Conservation (phyloP, 1,140 invertebrate species). For the Tigriopus japonicus region DNA sequence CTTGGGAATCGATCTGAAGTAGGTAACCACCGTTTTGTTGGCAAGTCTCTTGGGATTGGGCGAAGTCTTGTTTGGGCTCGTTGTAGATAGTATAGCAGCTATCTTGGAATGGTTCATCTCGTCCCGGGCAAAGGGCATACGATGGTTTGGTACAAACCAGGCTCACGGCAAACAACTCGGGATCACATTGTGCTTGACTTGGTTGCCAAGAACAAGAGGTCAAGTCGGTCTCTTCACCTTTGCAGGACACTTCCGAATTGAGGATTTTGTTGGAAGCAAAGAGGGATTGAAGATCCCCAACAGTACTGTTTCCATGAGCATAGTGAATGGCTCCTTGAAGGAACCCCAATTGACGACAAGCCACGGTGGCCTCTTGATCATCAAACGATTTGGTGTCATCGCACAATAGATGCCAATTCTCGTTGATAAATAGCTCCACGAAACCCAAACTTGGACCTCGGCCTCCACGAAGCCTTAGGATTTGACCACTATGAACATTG, state of each 20-base stretch:
- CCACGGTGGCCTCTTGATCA: conserved; percentile 13
- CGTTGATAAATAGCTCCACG: not conserved
- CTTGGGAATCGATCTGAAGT: not conserved
- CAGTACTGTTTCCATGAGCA: not conserved
- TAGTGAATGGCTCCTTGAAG: not conserved
- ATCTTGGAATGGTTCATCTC: not conserved
- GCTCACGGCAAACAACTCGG: not conserved
- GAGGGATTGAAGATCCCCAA: not conserved
- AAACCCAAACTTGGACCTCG: not conserved
- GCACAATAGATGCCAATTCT: not conserved
- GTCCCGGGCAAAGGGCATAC: not conserved
- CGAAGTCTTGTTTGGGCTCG: not conserved
- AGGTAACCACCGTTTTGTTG: not conserved
- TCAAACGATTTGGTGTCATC: not conserved
- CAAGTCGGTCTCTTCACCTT: not conserved
- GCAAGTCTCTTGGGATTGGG: not conserved
- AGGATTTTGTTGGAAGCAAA: not conserved
- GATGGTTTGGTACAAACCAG: not conserved
- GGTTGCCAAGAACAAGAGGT: not conserved
- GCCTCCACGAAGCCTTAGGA: not conserved
- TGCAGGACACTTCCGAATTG: not conserved
- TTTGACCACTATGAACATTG: not conserved
- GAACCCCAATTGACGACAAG: conserved; percentile 17
- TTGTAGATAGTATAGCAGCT: not conserved
- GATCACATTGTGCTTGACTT: not conserved